Evolutionary conservation across 1,140 invertebrate genomes (phyloP).

Genomic region (Orchesella cincta): DNA sequence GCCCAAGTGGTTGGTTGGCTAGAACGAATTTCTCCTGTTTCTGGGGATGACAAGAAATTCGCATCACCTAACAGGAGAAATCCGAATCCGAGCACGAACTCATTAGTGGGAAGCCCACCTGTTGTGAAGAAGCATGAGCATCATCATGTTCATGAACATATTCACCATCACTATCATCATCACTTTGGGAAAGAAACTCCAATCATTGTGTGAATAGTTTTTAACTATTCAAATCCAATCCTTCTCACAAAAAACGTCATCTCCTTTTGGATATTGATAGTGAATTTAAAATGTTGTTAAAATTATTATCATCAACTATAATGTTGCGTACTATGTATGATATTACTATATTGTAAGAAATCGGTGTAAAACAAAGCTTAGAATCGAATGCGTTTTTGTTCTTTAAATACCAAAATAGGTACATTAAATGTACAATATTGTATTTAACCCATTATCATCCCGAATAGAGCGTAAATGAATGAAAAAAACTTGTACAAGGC

Average conservation of each 20-base stretch:
- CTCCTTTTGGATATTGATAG: neutral
- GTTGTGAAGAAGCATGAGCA: constrained; percentile 61
- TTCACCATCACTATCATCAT: constrained; percentile 82
- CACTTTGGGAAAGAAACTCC: constrained; percentile 60
- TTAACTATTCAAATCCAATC: neutral
- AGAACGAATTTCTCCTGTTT: constrained; percentile 44
- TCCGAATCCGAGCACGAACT: constrained; percentile 42
- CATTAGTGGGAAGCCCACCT: constrained; percentile 41
- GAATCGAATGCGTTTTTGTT: neutral
- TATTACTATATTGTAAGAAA: no score
- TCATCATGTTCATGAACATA: constrained; percentile 76
- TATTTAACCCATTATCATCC: no score
- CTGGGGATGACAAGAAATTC: constrained; percentile 38
- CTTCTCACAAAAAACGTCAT: neutral
- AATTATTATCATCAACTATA: neutral
- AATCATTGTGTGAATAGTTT: constrained; percentile 51
- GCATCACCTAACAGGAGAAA: constrained; percentile 36
- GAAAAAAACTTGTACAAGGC: neutral
- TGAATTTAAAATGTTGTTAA: neutral
- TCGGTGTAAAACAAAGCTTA: no score
- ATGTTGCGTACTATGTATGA: neutral
- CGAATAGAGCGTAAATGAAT: no score
- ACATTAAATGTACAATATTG: no score
- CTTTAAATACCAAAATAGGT: neutral
- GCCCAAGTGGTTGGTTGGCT: constrained; percentile 63